Evolutionary conservation across 2,888 invertebrate genomes (phyloP).

Genomic region (Panopea generosa): DNA sequence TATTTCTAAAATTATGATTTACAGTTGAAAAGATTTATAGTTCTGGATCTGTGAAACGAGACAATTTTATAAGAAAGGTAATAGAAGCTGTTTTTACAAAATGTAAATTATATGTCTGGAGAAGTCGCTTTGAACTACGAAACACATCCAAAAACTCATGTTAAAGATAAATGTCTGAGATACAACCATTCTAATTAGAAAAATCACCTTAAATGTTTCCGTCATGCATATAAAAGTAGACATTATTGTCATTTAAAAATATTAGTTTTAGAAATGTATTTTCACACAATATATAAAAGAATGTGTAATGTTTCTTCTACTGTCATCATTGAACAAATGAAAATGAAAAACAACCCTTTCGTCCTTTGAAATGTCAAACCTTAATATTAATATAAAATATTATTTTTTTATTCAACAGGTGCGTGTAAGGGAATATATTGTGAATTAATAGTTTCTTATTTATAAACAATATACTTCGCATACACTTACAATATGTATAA

Average conservation of each 20-base stretch:
- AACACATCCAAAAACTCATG: background rate
- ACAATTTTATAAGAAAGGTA: background rate
- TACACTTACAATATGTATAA: too few species aligned
- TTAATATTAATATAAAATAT: too few species aligned
- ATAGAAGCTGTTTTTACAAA: background rate
- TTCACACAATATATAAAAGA: too few species aligned
- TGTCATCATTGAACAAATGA: too few species aligned
- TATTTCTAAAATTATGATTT: slow-evolving; percentile 24
- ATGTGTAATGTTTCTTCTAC: too few species aligned
- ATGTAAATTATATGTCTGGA: background rate
- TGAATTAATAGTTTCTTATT: too few species aligned
- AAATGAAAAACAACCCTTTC: too few species aligned
- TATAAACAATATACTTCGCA: too few species aligned
- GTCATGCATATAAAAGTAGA: slow-evolving; percentile 5
- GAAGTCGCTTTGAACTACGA: background rate
- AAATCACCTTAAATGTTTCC: slow-evolving; percentile 22
- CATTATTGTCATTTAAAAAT: slow-evolving; percentile 3
- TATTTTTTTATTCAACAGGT: too few species aligned
- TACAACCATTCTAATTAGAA: slow-evolving; percentile 19
- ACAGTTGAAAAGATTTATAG: slow-evolving; percentile 24
- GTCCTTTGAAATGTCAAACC: too few species aligned
- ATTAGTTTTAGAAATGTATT: too few species aligned
- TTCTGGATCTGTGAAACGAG: background rate
- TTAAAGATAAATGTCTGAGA: slow-evolving; percentile 26
- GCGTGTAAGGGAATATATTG: too few species aligned